phyloP scores from a whole-genome alignment of 2,888 invertebrate species.

The Catocala fraxini region DNA sequence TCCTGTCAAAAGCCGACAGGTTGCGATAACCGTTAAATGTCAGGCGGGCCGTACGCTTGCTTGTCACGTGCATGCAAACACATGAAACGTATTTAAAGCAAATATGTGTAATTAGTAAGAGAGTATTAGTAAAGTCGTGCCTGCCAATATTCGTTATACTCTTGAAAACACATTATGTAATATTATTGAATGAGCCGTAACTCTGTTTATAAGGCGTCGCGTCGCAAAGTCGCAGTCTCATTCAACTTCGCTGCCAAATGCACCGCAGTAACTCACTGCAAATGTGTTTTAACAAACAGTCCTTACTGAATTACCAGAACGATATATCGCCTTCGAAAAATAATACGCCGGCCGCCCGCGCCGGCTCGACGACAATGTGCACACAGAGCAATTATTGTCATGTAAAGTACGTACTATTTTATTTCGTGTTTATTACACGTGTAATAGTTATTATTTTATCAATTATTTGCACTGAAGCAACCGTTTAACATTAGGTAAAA shows the following conservation, averaged over 20 bases:
- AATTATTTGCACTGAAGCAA: no score
- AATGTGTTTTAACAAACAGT: slow-evolving; percentile 64
- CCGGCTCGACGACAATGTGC: slow-evolving; percentile 14
- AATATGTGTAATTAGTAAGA: no score
- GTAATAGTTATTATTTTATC: no score
- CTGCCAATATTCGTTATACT: not conserved
- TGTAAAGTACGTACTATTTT: no score
- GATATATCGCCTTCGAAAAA: slow-evolving; percentile 55
- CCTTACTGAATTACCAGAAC: slow-evolving; percentile 53
- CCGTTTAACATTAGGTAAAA: no score
- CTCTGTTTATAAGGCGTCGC: slow-evolving; percentile 48
- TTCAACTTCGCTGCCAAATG: slow-evolving; percentile 69
- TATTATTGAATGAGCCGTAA: slow-evolving; percentile 37
- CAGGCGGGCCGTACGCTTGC: no score
- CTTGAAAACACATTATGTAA: slow-evolving; percentile 18
- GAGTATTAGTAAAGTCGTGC: not conserved
- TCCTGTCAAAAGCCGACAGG: no score
- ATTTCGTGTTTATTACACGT: no score
- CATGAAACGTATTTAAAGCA: no score
- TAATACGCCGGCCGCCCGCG: slow-evolving; percentile 33
- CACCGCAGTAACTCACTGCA: slow-evolving; percentile 66
- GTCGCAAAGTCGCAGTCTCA: slow-evolving; percentile 52
- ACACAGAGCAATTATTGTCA: not conserved
- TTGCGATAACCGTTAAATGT: no score
- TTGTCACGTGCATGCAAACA: no score